Conservation (phyloP, 2,888 invertebrate species). For the Camptogramma bilineatum region DNA sequence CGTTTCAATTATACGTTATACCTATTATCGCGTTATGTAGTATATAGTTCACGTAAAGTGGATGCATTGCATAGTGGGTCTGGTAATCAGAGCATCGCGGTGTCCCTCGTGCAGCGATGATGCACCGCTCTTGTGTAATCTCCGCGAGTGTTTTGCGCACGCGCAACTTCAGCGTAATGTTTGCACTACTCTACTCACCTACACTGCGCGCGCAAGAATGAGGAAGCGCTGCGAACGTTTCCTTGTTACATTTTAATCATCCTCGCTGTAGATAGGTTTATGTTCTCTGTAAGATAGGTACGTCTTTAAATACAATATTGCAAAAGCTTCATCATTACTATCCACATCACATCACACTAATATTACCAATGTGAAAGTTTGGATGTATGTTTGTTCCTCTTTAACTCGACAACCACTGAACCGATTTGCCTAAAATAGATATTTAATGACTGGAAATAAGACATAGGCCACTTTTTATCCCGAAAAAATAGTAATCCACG, state of each 20-base stretch:
- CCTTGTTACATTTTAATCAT: constrained; percentile 75
- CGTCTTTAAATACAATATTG: constrained; percentile 13
- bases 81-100: constrained; percentile 76
- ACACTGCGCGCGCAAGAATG: constrained; percentile 71
- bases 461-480: too few relatives aligned
- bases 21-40: constrained; percentile 10
- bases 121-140: constrained; percentile 68
- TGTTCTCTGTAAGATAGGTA: constrained; percentile 36
- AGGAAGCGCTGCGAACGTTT: constrained; percentile 73
- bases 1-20: constrained; percentile 12
- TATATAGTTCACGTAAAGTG: constrained; percentile 20
- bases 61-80: constrained; percentile 54
- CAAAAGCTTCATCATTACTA: constrained; percentile 18
- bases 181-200: constrained; percentile 71
- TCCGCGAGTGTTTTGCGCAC: constrained; percentile 51
- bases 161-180: constrained; percentile 56
- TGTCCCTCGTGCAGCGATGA: constrained; percentile 50
- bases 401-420: too few relatives aligned
- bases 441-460: too few relatives aligned
- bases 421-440: too few relatives aligned
- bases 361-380: too few relatives aligned
- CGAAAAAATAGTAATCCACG: too few relatives aligned
- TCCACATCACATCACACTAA: too few relatives aligned
- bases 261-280: constrained; percentile 54
- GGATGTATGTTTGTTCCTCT: too few relatives aligned